phyloP scores from a whole-genome alignment of 2,888 invertebrate genomes.

The Dasysyrphus albostriatus region DNA sequence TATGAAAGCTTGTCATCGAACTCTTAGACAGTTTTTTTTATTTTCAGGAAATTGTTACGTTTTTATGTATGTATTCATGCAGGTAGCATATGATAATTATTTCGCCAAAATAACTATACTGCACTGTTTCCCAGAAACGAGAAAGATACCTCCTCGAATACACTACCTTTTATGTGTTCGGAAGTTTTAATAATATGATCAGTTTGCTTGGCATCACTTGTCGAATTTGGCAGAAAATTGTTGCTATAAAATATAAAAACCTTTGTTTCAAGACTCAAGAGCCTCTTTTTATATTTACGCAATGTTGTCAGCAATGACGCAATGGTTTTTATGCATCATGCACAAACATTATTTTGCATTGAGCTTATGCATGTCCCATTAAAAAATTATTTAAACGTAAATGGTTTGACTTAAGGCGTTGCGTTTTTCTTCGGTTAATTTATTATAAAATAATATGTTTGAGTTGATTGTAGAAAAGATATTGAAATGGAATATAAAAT shows the following conservation, averaged over 20 bases:
- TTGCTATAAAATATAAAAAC: neutral
- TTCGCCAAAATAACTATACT: neutral
- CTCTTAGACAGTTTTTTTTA: slow-evolving; percentile 20
- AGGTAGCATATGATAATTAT: neutral
- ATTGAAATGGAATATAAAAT: too few relatives aligned
- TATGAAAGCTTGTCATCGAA: slow-evolving; percentile 64
- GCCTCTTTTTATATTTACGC: too few relatives aligned
- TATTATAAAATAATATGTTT: too few relatives aligned
- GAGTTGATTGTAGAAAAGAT: too few relatives aligned
- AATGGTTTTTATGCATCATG: too few relatives aligned
- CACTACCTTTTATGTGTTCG: neutral
- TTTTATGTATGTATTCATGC: neutral
- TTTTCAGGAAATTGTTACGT: neutral
- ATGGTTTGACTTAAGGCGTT: too few relatives aligned
- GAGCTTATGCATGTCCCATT: too few relatives aligned
- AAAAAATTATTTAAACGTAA: too few relatives aligned
- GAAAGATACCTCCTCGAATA: neutral
- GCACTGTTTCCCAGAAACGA: neutral
- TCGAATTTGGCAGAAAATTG: neutral
- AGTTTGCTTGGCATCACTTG: neutral
- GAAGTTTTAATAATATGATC: neutral
- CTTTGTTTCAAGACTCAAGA: too few relatives aligned
- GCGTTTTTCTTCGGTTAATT: too few relatives aligned
- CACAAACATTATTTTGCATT: too few relatives aligned
- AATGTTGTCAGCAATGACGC: too few relatives aligned